Evolutionary conservation across 2,888 invertebrate genomes (phyloP), one percentile per base, ranked within the genome.

Genomic region (Melanargia galathea): DNA sequence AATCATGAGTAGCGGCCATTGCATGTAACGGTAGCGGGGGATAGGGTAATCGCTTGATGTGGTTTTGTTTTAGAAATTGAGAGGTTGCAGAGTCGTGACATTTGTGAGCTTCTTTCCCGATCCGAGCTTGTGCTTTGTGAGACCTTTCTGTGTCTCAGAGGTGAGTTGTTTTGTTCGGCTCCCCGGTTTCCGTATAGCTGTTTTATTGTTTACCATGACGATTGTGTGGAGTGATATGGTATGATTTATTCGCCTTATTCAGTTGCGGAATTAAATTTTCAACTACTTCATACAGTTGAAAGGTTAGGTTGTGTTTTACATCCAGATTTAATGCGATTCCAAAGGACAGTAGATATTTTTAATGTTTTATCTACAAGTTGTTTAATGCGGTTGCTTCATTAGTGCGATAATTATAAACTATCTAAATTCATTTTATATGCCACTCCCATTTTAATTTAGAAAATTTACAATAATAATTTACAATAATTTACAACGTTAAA

Each of bases 61-160:
- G 76, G 83, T 85, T 90, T 89, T 87, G 90, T 87, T 86, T 88
- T 84, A 80, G 84, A 84, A 87, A 90, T 90, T 86, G 90, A 87
- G 86, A 84, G 85, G 86, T 86, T 80, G 76, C 73, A 57, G 60
- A 70, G 68, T 89, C 88, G 89, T 89, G 88, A 87, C 78, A 82
- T 75, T 70, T 71, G 73, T 80, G 81, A 72, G 81, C 82, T 80
- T 85, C 84, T 82, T 86, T 83, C 70, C 63, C 67, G 71, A 66
- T 62, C 62, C 49, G n/a, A 61, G 62, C 59, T 67, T 60, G 60
- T 65, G 59, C 18, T n/a, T 49, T 2, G 30, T 55, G 68, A 62
- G 66, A 62, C 61, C 64, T 66, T 64, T 63, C 54, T 58, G 56
- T 65, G 62, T 65, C 62, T 56, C 40, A 55, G 57, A 49, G 62